Evolutionary conservation across 2,113 vertebrate species (phyloP), one percentile per base, ranked within the genome.

Genomic region (Petromus typicus): DNA sequence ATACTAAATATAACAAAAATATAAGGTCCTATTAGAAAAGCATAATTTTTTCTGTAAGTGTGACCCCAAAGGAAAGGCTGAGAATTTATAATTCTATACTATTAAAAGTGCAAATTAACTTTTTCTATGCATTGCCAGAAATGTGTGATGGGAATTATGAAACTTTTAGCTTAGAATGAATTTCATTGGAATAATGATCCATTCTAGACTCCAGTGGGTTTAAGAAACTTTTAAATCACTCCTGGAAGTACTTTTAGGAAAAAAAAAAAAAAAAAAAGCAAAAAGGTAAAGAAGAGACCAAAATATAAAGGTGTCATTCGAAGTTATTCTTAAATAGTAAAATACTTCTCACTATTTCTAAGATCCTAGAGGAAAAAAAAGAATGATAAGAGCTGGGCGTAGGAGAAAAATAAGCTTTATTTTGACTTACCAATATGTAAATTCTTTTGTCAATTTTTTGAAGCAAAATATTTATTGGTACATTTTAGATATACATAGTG

Each of bases 201-300:
- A 43, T 34, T 63, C 51, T 57, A 64, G 40, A 83, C 27, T 66
- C 59, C 30, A 87, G 30, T 43, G 5, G 12, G 45, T 34, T 63
- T 78, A 85, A 59, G 48, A 90, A 81, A 71, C 17, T 66, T 48
- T 73, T 89, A 91, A 83, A 80, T 64, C 63, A 63, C 61, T 83
- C 25, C 64, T 45, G 34, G 9, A 32, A 83, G 80, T 91, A 89
- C 84, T 92, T 95, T 51, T 64, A 78, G 32, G 82, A 75, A 30
- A 67, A 40, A 37, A n/a, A 51, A 40, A 76, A 84, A 3, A 37
- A 17, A 51, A 86, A 83, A 66, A 57, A 57, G 12, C 71, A 7
- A 59, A 34, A 90, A 61, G 79, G 32, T 83, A 66, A 83, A n/a
- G 3, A 84, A 89, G 13, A 89, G 51, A 89, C 5, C 27, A 90